A percentile compares a stretch with the other conserved stretches of the same genome.
Evolutionary conservation across 2,797 vertebrate genomes (phyloP).

Genomic region (Syngnathus rostellatus): DNA sequence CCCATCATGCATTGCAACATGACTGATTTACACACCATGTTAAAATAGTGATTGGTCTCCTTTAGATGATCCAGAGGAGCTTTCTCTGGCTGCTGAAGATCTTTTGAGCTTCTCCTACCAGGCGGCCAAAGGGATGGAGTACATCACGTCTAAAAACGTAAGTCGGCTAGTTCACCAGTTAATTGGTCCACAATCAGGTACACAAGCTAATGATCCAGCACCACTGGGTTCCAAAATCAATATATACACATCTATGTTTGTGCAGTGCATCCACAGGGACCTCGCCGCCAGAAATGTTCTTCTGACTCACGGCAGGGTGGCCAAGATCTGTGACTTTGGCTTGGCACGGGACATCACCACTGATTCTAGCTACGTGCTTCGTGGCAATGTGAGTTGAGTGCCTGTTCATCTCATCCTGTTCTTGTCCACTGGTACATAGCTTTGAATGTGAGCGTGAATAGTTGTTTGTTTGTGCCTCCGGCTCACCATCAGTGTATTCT

Average conservation of each 20-base stretch:
- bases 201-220: background rate
- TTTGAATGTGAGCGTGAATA: too few species aligned
- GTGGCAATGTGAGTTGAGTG: conserved; percentile 85
- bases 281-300: conserved; percentile 93
- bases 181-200: background rate
- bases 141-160: conserved; percentile 90
- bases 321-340: conserved; percentile 98
- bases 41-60: background rate
- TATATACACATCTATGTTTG: conserved; percentile 15
- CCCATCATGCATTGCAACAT: background rate
- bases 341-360: conserved; percentile 94
- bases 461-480: background rate
- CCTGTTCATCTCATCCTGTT: background rate
- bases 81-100: conserved; percentile 77
- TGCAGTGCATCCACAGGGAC: conserved; percentile 93
- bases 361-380: conserved; percentile 92
- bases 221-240: conserved; percentile 14
- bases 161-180: conserved; percentile 24
- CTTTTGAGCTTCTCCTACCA: conserved; percentile 94
- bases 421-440: too few species aligned
- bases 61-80: conserved; percentile 62
- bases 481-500: too few species aligned
- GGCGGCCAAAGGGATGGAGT: conserved; percentile 97
- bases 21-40: background rate
- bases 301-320: conserved; percentile 89